Evolutionary conservation across 2,113 vertebrate species (phyloP).

Genomic region (Hippocampus comes): DNA sequence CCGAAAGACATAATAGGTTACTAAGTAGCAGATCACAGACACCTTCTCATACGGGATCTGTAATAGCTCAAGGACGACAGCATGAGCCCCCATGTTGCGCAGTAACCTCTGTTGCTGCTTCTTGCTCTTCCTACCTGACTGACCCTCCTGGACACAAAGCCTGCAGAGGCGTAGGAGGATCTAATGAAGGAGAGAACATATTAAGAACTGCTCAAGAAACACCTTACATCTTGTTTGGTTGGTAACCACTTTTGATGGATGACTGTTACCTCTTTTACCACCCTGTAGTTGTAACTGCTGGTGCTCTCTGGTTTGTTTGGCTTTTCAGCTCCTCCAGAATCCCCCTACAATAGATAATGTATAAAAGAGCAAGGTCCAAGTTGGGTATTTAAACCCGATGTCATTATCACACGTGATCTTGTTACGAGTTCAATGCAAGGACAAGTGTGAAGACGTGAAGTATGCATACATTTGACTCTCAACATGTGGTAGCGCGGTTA

Average conservation of each 20-base stretch:
- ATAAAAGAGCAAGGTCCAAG: background rate
- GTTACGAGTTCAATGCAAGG: background rate
- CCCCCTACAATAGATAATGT: conserved; percentile 51
- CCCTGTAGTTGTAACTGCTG: conserved; percentile 97
- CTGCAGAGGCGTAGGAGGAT: conserved; percentile 93
- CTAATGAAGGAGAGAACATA: conserved; percentile 56
- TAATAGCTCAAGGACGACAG: conserved; percentile 90
- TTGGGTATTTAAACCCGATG: background rate
- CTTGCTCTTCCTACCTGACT: conserved; percentile 84
- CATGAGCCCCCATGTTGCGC: conserved; percentile 95
- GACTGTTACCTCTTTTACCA: conserved; percentile 86
- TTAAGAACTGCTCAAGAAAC: background rate
- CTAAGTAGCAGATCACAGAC: background rate
- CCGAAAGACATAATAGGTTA: background rate
- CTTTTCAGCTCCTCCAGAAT: conserved; percentile 74
- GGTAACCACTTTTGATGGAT: background rate
- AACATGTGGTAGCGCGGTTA: background rate
- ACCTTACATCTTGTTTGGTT: background rate
- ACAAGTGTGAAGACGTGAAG: background rate
- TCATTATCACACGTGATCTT: background rate
- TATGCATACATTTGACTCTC: background rate
- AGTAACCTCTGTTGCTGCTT: conserved; percentile 96
- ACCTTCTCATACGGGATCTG: conserved; percentile 99
- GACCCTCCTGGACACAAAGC: conserved; percentile 89
- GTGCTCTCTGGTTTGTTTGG: conserved; percentile 89